These are phyloP conservation scores for Drepana arcuata DNA, from an alignment of 1,140 invertebrate genomes.

Conservation along the genomic window DNA sequence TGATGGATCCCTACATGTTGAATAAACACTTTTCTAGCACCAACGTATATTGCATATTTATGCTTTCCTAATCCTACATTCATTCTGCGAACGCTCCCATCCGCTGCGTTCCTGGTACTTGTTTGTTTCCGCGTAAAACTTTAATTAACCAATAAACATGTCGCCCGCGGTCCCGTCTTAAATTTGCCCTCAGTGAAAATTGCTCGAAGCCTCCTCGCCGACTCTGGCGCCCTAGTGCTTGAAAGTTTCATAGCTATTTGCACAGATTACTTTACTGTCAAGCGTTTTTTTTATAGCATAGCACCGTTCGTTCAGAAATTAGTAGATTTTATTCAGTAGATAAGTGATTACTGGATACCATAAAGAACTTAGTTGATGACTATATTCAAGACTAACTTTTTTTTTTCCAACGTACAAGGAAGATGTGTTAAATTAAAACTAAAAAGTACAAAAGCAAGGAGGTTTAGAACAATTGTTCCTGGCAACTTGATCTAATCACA, in stretches of 20 bases:
- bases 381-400: too few relatives aligned
- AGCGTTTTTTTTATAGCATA: too few relatives aligned
- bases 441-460: neutral
- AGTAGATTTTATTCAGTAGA: too few relatives aligned
- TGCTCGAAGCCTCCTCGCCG: conserved; percentile 16
- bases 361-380: too few relatives aligned
- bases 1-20: too few relatives aligned
- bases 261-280: too few relatives aligned
- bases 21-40: too few relatives aligned
- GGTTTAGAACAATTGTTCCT: neutral
- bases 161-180: conserved; percentile 56
- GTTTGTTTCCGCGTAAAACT: conserved; percentile 68
- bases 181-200: conserved; percentile 40
- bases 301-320: too few relatives aligned
- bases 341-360: too few relatives aligned
- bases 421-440: too few relatives aligned
- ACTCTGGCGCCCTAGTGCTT: conserved; percentile 21
- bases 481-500: neutral
- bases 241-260: too few relatives aligned
- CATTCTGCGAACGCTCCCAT: conserved; percentile 17
- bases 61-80: conserved; percentile 5
- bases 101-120: conserved; percentile 26
- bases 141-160: conserved; percentile 73
- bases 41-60: neutral
- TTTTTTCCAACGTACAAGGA: too few relatives aligned